These are phyloP conservation scores for Chloroceryle inda DNA, from an alignment of 2,797 vertebrate species.

Conservation along the genomic window DNA sequence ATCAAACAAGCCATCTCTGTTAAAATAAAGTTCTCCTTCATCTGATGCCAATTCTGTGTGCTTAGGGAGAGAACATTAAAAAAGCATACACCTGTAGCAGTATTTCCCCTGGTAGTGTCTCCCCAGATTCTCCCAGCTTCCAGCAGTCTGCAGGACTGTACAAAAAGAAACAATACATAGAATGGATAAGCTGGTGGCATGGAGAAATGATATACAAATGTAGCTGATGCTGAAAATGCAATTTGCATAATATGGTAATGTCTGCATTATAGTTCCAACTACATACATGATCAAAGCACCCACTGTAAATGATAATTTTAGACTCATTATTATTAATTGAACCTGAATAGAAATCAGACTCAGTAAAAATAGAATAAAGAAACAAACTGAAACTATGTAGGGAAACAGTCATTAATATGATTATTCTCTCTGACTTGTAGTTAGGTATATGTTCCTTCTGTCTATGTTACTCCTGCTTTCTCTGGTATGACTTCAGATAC, in stretches of 20 bases:
- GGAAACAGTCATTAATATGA: conserved; percentile 59
- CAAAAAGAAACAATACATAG: neutral
- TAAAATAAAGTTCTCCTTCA: neutral
- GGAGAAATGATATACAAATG: conserved; percentile 36
- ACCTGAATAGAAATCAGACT: conserved; percentile 62
- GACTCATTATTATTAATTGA: conserved; percentile 72
- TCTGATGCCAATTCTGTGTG: accelerated
- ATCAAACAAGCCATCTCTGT: neutral
- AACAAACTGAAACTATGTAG: conserved; percentile 60
- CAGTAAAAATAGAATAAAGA: conserved; percentile 64
- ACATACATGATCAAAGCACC: conserved; percentile 73
- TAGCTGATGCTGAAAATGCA: conserved; percentile 10
- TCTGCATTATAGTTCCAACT: conserved; percentile 41
- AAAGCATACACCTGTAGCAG: neutral
- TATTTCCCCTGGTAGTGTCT: neutral
- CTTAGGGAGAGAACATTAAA: neutral
- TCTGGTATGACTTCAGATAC: neutral
- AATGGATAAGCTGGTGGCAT: neutral
- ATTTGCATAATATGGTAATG: conserved; percentile 71
- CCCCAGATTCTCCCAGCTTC: neutral
- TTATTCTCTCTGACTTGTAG: conserved; percentile 9
- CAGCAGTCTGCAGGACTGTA: neutral
- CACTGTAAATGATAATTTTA: conserved; percentile 60
- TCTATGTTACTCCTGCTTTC: neutral
- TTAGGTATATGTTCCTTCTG: neutral